Conservation (phyloP, 2,797 vertebrate genomes). For the Sebastes aleutianus region DNA sequence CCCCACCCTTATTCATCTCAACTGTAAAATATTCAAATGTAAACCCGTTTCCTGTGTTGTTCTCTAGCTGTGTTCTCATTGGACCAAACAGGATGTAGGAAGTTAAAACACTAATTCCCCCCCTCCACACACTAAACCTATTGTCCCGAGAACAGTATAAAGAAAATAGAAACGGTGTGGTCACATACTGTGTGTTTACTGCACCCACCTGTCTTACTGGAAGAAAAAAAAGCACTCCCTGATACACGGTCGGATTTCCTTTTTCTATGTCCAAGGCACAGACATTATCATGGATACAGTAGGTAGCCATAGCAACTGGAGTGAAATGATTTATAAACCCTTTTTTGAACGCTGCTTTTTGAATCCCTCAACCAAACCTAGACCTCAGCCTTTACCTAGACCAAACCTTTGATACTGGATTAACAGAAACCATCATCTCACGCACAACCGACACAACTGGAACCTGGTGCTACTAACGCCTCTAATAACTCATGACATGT, state of each 20-base stretch:
- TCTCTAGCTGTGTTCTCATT: conserved; percentile 56
- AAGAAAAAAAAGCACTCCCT: conserved; percentile 46
- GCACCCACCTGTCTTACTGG: conserved; percentile 63
- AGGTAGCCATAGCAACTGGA: conserved; percentile 44
- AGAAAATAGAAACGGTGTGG: conserved; percentile 40
- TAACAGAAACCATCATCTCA: conserved; percentile 26
- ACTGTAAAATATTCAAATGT: conserved; percentile 58
- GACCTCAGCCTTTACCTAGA: conserved; percentile 53
- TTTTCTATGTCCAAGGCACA: conserved; percentile 78
- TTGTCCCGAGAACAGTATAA: conserved; percentile 46
- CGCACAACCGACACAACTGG: conserved; percentile 44
- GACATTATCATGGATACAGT: conserved; percentile 77
- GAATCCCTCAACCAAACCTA: conserved; percentile 45
- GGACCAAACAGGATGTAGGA: conserved; percentile 64
- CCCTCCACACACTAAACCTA: not conserved
- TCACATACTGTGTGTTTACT: conserved; percentile 52
- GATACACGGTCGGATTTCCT: conserved; percentile 39
- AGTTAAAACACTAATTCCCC: conserved; percentile 25
- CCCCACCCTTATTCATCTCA: conserved; percentile 48
- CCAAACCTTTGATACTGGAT: conserved; percentile 57
- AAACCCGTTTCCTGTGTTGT: conserved; percentile 59
- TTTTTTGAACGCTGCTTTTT: conserved; percentile 57
- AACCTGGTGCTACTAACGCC: conserved; percentile 65
- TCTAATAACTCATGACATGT: conserved; percentile 4
- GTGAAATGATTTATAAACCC: conserved; percentile 36